Evolutionary conservation across 2,888 invertebrate species (phyloP).

Genomic region (Pristionchus fissidentatus): DNA sequence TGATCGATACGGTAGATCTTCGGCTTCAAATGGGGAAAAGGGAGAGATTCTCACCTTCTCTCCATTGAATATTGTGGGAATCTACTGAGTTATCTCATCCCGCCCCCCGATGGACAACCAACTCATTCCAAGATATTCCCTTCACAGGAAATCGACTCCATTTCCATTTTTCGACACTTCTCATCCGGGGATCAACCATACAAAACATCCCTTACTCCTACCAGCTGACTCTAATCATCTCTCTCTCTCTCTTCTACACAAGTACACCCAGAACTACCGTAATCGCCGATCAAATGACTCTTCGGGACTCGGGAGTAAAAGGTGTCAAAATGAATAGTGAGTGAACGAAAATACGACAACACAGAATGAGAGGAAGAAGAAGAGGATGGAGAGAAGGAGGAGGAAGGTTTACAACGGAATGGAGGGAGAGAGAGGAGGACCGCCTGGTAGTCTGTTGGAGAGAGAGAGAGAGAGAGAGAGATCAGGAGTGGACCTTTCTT

Average conservation of each 20-base stretch:
- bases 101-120: too few relatives aligned
- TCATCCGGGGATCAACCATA: neutral
- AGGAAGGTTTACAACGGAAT: constrained; percentile 6
- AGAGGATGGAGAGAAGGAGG: neutral
- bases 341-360: constrained; percentile 1
- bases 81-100: neutral
- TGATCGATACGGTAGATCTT: constrained; percentile 16
- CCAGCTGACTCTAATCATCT: neutral
- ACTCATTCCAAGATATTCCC: neutral
- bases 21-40: too few relatives aligned
- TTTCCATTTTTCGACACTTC: neutral
- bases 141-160: constrained; percentile 11
- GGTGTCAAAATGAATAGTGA: neutral
- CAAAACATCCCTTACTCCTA: neutral
- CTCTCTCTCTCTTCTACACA: neutral
- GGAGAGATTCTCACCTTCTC: neutral
- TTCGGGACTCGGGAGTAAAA: neutral
- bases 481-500: constrained; percentile 14
- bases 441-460: constrained; percentile 8
- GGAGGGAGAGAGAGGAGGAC: constrained; percentile 13
- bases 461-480: neutral
- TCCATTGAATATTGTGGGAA: constrained; percentile 15
- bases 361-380: neutral
- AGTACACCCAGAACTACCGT: too few relatives aligned
- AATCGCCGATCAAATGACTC: neutral